Evolutionary conservation across 2,113 vertebrate genomes (phyloP).

Genomic region (Tachuris rubrigastra): DNA sequence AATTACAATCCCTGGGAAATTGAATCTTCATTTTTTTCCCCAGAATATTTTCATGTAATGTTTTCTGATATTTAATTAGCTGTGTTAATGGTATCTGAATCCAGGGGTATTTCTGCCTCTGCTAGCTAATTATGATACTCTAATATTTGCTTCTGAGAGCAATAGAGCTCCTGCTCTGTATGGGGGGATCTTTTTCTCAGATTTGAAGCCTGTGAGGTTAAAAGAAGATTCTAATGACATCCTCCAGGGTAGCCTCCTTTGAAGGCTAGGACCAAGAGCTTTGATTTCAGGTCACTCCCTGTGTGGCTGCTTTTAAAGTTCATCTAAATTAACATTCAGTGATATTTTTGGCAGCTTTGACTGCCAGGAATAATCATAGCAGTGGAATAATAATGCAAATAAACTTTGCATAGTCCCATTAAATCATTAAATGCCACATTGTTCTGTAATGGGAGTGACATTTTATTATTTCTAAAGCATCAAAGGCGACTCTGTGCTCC

Average conservation of each 20-base stretch:
- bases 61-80: slow-evolving; percentile 27
- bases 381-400: slow-evolving; percentile 64
- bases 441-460: slow-evolving; percentile 71
- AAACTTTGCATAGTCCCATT: slow-evolving; percentile 62
- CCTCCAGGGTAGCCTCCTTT: slow-evolving; percentile 29
- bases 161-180: neutral
- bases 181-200: neutral
- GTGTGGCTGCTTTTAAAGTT: slow-evolving; percentile 71
- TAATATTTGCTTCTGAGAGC: neutral
- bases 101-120: neutral
- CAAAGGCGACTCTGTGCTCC: slow-evolving; percentile 7
- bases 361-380: slow-evolving; percentile 62
- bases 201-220: neutral
- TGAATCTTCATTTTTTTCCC: neutral
- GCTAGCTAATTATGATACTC: neutral
- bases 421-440: slow-evolving; percentile 77
- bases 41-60: neutral
- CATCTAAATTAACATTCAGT: slow-evolving; percentile 70
- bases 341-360: slow-evolving; percentile 68
- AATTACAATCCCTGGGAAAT: neutral
- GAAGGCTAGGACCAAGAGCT: slow-evolving; percentile 38
- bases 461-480: slow-evolving; percentile 71
- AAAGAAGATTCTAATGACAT: slow-evolving; percentile 32
- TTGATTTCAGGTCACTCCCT: slow-evolving; percentile 67
- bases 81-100: neutral